Conservation (phyloP, 2,888 invertebrate species). For the Cosmia pyralina region DNA sequence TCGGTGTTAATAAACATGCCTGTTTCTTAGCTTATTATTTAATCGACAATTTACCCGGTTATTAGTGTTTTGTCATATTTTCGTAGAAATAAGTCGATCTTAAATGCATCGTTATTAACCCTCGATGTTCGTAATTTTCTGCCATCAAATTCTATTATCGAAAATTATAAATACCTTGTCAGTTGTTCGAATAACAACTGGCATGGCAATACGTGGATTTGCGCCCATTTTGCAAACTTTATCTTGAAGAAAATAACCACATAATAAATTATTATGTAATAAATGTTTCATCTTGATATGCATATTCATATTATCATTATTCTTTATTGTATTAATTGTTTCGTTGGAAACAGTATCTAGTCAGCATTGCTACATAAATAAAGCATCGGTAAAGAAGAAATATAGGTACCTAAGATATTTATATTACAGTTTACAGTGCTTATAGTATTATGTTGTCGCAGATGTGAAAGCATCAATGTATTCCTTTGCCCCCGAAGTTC, state of each 20-base stretch:
- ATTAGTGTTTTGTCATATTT: constrained; percentile 7
- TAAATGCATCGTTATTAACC: constrained; percentile 33
- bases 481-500: constrained; percentile 2
- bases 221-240: background rate
- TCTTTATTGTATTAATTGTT: constrained; percentile 31
- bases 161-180: constrained; percentile 9
- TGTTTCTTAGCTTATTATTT: background rate
- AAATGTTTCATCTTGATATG: constrained; percentile 20
- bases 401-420: background rate
- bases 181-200: constrained; percentile 8
- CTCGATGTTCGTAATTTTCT: constrained; percentile 56
- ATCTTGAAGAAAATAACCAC: constrained; percentile 3
- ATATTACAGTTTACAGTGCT: constrained; percentile 9
- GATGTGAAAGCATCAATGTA: constrained; percentile 23
- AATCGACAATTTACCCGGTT: background rate
- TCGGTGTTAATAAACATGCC: background rate
- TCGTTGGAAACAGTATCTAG: constrained; percentile 6
- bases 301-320: constrained; percentile 5
- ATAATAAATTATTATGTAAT: constrained; percentile 2
- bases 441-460: background rate
- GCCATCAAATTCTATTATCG: constrained; percentile 51
- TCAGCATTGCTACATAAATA: constrained; percentile 8
- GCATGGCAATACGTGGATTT: background rate
- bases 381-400: constrained; percentile 9
- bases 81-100: constrained; percentile 28